phyloP scores from a whole-genome alignment of 2,888 invertebrate species.

The Zaprionus obscuricornis region DNA sequence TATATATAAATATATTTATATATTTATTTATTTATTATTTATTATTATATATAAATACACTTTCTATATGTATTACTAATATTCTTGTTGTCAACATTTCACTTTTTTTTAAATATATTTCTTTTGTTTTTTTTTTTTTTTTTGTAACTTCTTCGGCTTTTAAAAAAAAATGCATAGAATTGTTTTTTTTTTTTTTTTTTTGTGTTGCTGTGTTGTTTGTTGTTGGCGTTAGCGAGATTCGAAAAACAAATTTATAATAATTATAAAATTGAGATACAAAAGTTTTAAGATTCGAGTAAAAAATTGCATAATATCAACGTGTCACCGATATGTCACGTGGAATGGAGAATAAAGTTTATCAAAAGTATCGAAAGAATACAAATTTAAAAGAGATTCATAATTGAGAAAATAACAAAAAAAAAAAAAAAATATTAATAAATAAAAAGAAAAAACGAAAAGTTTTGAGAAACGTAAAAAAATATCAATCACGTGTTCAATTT shows the following conservation, averaged over 20 bases:
- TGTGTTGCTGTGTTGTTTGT: no score
- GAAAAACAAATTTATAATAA: not conserved
- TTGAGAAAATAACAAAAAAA: no score
- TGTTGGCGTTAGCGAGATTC: conserved; percentile 18
- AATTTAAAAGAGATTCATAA: conserved; percentile 4
- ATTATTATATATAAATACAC: not conserved
- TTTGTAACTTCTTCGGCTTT: conserved; percentile 62
- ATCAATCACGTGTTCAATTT: no score
- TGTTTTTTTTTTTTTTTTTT: no score
- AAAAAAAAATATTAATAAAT: no score
- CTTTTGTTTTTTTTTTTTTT: conserved; percentile 53
- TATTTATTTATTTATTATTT: conserved; percentile 21
- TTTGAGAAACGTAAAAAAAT: no score
- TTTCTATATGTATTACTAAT: conserved; percentile 20
- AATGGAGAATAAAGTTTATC: no score
- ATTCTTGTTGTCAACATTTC: conserved; percentile 65
- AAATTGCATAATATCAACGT: no score
- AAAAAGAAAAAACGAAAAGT: no score
- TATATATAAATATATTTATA: conserved; percentile 29
- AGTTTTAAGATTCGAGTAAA: not conserved
- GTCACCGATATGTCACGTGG: no score
- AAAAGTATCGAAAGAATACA: conserved; percentile 38
- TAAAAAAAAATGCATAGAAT: conserved; percentile 45
- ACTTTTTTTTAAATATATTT: conserved; percentile 55
- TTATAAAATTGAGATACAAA: not conserved